These are phyloP conservation scores for Propsilocerus akamusi DNA, from an alignment of 1,140 invertebrate species.

Conservation along the genomic window DNA sequence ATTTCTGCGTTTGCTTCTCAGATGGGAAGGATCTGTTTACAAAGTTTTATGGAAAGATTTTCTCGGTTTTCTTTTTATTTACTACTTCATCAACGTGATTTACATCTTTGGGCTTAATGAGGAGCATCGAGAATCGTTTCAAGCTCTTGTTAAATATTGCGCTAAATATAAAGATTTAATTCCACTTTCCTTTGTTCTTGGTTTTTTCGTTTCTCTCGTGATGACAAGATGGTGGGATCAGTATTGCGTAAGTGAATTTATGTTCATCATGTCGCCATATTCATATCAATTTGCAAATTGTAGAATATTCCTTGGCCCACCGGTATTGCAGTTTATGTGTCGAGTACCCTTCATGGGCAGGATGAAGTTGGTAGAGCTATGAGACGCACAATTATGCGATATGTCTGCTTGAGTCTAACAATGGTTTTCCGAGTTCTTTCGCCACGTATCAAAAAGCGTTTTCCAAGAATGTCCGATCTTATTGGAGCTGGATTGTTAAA, in stretches of 20 bases:
- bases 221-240: constrained; percentile 60
- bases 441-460: constrained; percentile 58
- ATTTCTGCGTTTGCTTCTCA: constrained; percentile 39
- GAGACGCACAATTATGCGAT: constrained; percentile 53
- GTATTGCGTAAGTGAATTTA: constrained; percentile 30
- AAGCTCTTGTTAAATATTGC: constrained; percentile 41
- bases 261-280: neutral
- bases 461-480: constrained; percentile 59
- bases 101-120: constrained; percentile 64
- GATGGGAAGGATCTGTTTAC: constrained; percentile 92
- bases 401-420: constrained; percentile 45
- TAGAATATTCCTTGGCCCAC: constrained; percentile 32
- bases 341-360: constrained; percentile 33
- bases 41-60: constrained; percentile 90
- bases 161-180: constrained; percentile 45
- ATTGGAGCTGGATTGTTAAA: constrained; percentile 54
- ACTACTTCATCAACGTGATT: constrained; percentile 64
- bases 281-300: neutral
- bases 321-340: constrained; percentile 44
- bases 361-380: constrained; percentile 59
- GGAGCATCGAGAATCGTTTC: constrained; percentile 54
- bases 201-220: constrained; percentile 59
- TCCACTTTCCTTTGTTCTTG: constrained; percentile 51
- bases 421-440: constrained; percentile 50
- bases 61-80: constrained; percentile 58